Base-by-base conservation (phyloP, 2,888 invertebrate genomes). In the Oscheius sp. region DNA sequence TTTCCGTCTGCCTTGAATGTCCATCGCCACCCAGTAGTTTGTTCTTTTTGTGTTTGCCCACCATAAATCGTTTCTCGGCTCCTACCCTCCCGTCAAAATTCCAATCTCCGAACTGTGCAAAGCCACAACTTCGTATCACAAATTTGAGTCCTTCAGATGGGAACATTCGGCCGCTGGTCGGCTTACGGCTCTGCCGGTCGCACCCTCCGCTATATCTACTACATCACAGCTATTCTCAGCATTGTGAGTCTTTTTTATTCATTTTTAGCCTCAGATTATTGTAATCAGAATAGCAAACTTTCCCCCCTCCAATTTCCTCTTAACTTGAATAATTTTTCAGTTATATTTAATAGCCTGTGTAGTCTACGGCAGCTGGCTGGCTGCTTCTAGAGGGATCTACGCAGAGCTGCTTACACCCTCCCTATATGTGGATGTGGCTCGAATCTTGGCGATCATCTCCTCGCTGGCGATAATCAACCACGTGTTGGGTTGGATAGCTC, bases 391-490 rank as follows among this genome's bases (percentile, higher is more conserved):
- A 20, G 72, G 81, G 1, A 75, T 80, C 50, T 86, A 84, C 65
- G 82, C 85, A 1, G 86, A 84, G 65, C 72, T 86, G 42, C 75
- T 86, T 37, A 75, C 83, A 0, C 85, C 85, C 1, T 82, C 82
- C 6, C 71, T 86, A 17, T 86, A 86, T 67, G 84, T 86, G n/a
- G 83, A 84, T 53, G 84, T 84, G 5, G 82, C 82, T 37, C 61
- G 81, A 31, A 78, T 78, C 52, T 70, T 78, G 15, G 74, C 76
- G 4, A 70, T 78, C 34, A 75, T 81, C 52, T 75, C 74, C 17
- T 50, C 72, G 8, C 45, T 79, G 2, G 68, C 75, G 23, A 77
- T 86, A n/a, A 66, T 76, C 27, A 82, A 83, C 67, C 77, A 81
- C 29, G 55, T 81, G 8, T 70, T 80, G 27, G 80, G 80, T 29